phyloP scores from a whole-genome alignment of 2,113 vertebrate genomes.

The Prunella fulvescens region DNA sequence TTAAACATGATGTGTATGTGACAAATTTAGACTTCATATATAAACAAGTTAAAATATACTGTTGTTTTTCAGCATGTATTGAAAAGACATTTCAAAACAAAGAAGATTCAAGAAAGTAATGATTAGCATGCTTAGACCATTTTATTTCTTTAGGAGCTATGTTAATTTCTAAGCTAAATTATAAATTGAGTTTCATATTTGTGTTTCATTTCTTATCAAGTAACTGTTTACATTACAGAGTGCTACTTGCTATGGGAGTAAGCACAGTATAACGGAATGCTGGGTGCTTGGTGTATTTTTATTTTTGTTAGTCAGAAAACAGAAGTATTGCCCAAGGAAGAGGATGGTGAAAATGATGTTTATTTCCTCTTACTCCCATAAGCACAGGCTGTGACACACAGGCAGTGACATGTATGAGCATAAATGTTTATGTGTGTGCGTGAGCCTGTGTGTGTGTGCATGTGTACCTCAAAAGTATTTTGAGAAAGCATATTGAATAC shows the following conservation, averaged over 20 bases:
- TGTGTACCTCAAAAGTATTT: background rate
- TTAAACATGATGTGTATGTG: background rate
- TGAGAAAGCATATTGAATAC: background rate
- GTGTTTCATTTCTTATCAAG: background rate
- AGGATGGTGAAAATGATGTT: background rate
- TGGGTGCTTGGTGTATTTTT: background rate
- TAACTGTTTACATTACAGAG: background rate
- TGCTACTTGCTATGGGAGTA: background rate
- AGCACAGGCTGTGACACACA: background rate
- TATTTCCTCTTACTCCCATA: background rate
- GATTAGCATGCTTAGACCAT: background rate
- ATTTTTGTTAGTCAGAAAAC: background rate
- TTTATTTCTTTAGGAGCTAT: background rate
- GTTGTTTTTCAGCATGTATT: background rate
- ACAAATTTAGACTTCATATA: background rate
- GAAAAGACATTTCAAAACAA: background rate
- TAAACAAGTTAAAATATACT: background rate
- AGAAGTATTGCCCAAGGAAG: background rate
- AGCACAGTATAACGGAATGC: background rate
- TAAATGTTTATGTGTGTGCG: background rate
- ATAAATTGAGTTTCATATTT: background rate
- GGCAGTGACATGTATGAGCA: background rate
- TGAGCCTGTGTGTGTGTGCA: too few relatives aligned
- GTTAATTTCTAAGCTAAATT: background rate
- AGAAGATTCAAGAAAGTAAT: background rate